These are phyloP conservation scores for Ochotona princeps DNA, from an alignment of 2,113 vertebrate genomes.

Conservation along the genomic window DNA sequence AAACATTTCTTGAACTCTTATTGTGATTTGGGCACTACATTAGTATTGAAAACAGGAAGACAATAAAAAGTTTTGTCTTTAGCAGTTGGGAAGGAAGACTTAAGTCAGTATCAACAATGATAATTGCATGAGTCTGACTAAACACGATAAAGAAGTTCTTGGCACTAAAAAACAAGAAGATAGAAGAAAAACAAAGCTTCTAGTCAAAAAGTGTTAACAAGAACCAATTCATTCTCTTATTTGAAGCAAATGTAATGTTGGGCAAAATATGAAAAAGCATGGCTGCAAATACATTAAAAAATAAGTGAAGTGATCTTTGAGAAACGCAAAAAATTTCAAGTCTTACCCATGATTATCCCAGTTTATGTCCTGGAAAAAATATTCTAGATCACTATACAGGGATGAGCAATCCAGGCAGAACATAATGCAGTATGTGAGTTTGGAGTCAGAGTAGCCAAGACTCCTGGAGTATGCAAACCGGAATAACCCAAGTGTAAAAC, in stretches of 20 bases:
- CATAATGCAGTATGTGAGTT: background rate
- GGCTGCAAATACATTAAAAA: background rate
- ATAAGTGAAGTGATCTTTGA: background rate
- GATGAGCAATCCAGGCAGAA: background rate
- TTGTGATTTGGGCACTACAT: background rate
- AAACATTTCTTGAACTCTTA: background rate
- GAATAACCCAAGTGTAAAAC: background rate
- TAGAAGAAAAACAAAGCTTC: slow-evolving; percentile 7
- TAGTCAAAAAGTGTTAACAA: background rate
- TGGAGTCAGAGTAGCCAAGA: background rate
- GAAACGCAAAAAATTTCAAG: background rate
- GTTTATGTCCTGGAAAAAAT: background rate
- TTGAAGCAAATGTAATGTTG: background rate
- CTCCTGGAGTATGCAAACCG: background rate
- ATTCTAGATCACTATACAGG: background rate
- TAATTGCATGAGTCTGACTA: background rate
- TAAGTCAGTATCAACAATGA: slow-evolving; percentile 35
- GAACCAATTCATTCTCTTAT: background rate
- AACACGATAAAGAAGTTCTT: background rate
- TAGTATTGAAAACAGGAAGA: slow-evolving; percentile 1
- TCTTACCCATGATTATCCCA: background rate
- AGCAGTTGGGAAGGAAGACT: background rate
- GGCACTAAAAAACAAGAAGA: slow-evolving; percentile 1
- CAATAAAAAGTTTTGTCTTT: background rate
- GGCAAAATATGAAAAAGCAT: background rate